A percentile compares a stretch with the other conserved stretches of the same genome.
phyloP scores from a whole-genome alignment of 2,113 vertebrate species.

The Rhinopomastus cyanomelas region DNA sequence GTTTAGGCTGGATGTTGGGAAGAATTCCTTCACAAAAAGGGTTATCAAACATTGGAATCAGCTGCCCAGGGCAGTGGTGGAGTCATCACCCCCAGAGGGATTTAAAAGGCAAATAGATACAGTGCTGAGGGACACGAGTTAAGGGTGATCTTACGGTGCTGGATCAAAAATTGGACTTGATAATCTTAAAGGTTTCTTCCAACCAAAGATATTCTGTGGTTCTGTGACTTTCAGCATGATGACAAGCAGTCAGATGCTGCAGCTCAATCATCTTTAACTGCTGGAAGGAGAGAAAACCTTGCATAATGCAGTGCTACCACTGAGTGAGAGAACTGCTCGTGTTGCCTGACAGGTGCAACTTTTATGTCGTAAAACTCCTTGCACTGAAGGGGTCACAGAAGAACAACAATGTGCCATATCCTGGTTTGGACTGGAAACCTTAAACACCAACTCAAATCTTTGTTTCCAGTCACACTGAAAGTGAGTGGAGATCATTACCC shows the following conservation, averaged over 20 bases:
- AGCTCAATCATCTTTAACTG: not conserved
- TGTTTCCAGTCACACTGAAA: not conserved
- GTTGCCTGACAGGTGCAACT: not conserved
- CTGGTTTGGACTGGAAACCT: not conserved
- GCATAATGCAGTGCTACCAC: not conserved
- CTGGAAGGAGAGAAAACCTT: not conserved
- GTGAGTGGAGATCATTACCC: not conserved
- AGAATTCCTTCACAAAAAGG: too few species aligned
- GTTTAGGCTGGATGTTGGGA: too few species aligned
- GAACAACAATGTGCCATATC: not conserved
- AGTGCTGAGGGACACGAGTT: too few species aligned
- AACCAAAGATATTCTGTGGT: too few species aligned
- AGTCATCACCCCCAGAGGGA: too few species aligned
- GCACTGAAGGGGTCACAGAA: not conserved
- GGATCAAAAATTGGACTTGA: too few species aligned
- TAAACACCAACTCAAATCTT: not conserved
- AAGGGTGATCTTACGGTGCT: too few species aligned
- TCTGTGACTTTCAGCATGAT: not conserved
- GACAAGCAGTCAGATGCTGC: not conserved
- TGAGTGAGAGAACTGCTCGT: not conserved
- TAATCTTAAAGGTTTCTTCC: too few species aligned
- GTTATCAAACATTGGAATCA: too few species aligned
- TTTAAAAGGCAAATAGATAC: too few species aligned
- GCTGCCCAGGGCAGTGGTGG: too few species aligned
- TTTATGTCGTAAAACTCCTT: not conserved